These are phyloP conservation scores for Sinohyriopsis cumingii DNA, from an alignment of 2,888 invertebrate genomes.

Conservation along the genomic window DNA sequence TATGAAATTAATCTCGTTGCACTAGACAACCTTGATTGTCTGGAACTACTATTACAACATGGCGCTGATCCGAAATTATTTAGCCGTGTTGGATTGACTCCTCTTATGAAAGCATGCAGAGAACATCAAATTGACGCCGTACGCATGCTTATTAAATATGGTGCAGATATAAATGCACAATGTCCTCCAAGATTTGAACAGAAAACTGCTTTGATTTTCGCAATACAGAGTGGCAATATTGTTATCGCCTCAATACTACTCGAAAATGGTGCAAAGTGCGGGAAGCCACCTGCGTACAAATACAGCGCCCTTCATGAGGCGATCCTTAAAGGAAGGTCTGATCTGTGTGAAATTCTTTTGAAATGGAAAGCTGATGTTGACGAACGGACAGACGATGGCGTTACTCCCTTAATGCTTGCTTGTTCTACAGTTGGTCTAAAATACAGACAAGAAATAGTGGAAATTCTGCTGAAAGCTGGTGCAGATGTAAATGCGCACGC, in stretches of 20 bases:
- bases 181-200: constrained; percentile 90
- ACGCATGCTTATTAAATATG: constrained; percentile 81
- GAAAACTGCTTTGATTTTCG: constrained; percentile 90
- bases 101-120: constrained; percentile 91
- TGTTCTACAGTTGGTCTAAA: constrained; percentile 63
- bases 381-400: constrained; percentile 69
- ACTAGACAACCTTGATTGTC: constrained; percentile 82
- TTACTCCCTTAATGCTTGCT: constrained; percentile 72
- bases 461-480: constrained; percentile 59
- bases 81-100: constrained; percentile 89
- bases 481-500: constrained; percentile 73
- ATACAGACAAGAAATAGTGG: constrained; percentile 57
- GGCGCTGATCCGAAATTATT: constrained; percentile 91
- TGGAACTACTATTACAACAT: constrained; percentile 86
- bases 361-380: constrained; percentile 73
- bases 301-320: constrained; percentile 89
- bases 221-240: constrained; percentile 83
- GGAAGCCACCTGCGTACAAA: constrained; percentile 77
- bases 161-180: constrained; percentile 90
- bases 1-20: constrained; percentile 91
- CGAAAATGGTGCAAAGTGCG: constrained; percentile 85
- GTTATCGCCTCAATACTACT: constrained; percentile 84
- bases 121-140: constrained; percentile 60
- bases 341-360: constrained; percentile 67
- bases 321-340: constrained; percentile 76